Evolutionary conservation across 1,140 invertebrate genomes (phyloP).

Genomic region (Trichonephila inaurata): DNA sequence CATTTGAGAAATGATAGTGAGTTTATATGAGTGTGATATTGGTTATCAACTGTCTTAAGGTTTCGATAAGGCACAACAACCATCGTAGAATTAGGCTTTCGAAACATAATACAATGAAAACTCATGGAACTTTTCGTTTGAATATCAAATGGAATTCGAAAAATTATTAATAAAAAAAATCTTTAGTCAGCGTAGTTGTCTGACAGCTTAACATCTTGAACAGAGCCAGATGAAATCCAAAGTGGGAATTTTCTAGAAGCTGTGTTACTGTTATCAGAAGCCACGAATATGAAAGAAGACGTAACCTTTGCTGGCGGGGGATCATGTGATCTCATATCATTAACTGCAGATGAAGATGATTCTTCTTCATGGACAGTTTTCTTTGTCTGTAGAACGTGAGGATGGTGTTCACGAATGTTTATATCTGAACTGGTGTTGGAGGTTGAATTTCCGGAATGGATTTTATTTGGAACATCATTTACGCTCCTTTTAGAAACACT

Average conservation of each 20-base stretch:
- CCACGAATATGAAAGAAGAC: constrained; percentile 25
- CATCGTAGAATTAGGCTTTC: neutral
- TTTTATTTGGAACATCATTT: neutral
- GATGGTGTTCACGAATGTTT: neutral
- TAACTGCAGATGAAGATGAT: neutral
- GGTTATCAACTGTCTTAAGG: neutral
- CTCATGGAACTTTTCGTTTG: neutral
- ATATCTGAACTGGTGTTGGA: neutral
- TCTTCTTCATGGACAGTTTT: neutral
- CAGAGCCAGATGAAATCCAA: neutral
- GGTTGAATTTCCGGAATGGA: neutral
- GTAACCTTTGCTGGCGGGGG: neutral
- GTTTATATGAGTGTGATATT: neutral
- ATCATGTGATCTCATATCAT: neutral
- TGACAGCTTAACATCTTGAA: constrained; percentile 12
- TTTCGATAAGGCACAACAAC: constrained; percentile 6
- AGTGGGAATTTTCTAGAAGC: neutral
- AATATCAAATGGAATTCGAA: neutral
- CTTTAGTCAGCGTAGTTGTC: neutral
- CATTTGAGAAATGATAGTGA: neutral
- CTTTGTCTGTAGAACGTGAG: neutral
- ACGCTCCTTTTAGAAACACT: neutral
- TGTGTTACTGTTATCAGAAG: neutral
- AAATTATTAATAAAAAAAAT: neutral
- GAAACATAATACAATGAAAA: neutral